These are phyloP conservation scores for Sorex maritimensis DNA, from an alignment of 2,797 vertebrate genomes.

Conservation along the genomic window DNA sequence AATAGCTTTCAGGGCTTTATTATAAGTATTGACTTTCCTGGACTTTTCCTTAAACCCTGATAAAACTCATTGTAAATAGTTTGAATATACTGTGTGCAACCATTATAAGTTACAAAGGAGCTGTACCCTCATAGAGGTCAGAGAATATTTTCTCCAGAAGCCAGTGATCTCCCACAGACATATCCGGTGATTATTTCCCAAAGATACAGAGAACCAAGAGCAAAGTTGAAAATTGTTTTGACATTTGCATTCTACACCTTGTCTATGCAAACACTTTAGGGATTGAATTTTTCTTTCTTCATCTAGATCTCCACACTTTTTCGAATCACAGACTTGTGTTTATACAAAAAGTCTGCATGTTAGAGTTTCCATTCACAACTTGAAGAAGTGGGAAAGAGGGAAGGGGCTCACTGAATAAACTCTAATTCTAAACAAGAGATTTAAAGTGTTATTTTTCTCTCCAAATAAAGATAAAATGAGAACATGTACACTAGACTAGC, in stretches of 20 bases:
- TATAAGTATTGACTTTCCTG: not conserved
- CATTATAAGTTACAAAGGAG: not conserved
- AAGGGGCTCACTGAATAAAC: not conserved
- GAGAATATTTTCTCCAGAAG: not conserved
- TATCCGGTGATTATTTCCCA: not conserved
- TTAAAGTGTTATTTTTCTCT: not conserved
- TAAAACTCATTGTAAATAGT: not conserved
- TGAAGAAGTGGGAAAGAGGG: not conserved
- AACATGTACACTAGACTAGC: not conserved
- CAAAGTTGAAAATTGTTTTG: not conserved
- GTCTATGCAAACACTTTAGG: not conserved
- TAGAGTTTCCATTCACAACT: not conserved
- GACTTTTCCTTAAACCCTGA: not conserved
- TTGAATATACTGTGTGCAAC: not conserved
- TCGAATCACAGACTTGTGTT: not conserved
- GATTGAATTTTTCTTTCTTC: not conserved
- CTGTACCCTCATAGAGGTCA: fast-evolving
- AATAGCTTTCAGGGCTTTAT: not conserved
- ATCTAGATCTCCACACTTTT: not conserved
- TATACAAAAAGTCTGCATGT: not conserved
- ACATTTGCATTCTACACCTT: not conserved
- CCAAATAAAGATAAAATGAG: not conserved
- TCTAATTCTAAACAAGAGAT: not conserved
- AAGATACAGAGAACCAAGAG: not conserved
- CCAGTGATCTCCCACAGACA: not conserved